These are phyloP conservation scores for Channa maculata DNA, from an alignment of 2,113 vertebrate species.

Conservation along the genomic window DNA sequence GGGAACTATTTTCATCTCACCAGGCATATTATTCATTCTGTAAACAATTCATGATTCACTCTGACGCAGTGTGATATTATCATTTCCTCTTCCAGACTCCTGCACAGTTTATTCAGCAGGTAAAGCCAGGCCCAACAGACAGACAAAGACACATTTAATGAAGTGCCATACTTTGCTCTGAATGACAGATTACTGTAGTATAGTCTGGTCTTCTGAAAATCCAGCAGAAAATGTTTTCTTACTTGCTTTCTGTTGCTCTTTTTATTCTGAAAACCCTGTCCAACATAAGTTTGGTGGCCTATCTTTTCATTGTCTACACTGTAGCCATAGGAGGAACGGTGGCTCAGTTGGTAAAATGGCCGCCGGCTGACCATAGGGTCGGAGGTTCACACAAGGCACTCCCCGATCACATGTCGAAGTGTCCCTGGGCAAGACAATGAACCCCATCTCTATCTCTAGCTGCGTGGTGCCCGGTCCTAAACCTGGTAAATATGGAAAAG, in stretches of 20 bases:
- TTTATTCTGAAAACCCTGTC: conserved; percentile 26
- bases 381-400: too few species aligned
- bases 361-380: too few species aligned
- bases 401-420: too few species aligned
- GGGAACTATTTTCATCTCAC: conserved; percentile 43
- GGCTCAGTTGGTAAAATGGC: too few species aligned
- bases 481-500: too few species aligned
- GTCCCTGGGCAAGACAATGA: too few species aligned
- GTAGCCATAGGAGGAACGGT: too few species aligned
- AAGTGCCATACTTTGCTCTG: conserved; percentile 3
- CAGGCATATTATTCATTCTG: conserved; percentile 44
- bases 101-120: conserved; percentile 6
- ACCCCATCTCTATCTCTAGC: too few species aligned
- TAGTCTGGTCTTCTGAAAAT: conserved; percentile 1
- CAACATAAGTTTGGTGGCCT: conserved; percentile 17
- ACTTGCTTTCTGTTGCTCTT: conserved; percentile 12
- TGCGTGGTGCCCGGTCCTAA: too few species aligned
- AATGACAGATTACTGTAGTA: conserved; percentile 2
- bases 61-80: conserved; percentile 40
- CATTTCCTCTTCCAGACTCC: conserved; percentile 40
- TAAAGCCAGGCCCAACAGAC: not conserved
- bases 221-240: conserved; percentile 20
- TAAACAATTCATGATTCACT: conserved; percentile 64
- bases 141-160: conserved; percentile 13
- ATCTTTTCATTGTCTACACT: not conserved